These are phyloP conservation scores for Synergus itoensis DNA, from an alignment of 2,888 invertebrate genomes.

Conservation along the genomic window DNA sequence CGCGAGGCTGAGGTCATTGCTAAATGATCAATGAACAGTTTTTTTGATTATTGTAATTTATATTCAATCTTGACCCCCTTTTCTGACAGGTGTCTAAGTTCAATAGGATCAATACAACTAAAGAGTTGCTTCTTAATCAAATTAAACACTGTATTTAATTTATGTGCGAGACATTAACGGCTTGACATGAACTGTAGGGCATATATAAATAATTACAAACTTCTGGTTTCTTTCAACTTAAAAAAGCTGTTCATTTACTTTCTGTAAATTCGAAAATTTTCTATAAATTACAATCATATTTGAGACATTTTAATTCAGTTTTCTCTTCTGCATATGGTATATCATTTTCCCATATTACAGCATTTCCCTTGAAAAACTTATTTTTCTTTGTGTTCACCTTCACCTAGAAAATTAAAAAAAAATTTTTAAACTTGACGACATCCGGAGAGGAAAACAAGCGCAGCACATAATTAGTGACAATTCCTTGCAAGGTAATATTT, in stretches of 20 bases:
- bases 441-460: neutral
- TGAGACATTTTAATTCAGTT: too few relatives aligned
- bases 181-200: neutral
- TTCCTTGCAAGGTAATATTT: conserved; percentile 22
- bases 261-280: too few relatives aligned
- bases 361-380: too few relatives aligned
- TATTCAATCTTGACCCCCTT: conserved; percentile 34
- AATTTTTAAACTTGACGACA: neutral
- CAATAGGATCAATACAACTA: neutral
- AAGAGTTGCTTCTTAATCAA: neutral
- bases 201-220: too few relatives aligned
- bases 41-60: conserved; percentile 31
- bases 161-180: neutral
- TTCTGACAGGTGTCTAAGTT: neutral
- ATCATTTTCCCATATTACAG: too few relatives aligned
- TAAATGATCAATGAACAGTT: conserved; percentile 13
- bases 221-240: too few relatives aligned
- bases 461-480: conserved; percentile 2
- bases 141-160: neutral
- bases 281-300: too few relatives aligned
- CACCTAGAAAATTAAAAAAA: neutral
- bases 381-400: neutral
- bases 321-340: too few relatives aligned
- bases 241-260: too few relatives aligned
- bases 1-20: conserved; percentile 6